phyloP scores from a whole-genome alignment of 2,113 vertebrate genomes.

The Grus americana region DNA sequence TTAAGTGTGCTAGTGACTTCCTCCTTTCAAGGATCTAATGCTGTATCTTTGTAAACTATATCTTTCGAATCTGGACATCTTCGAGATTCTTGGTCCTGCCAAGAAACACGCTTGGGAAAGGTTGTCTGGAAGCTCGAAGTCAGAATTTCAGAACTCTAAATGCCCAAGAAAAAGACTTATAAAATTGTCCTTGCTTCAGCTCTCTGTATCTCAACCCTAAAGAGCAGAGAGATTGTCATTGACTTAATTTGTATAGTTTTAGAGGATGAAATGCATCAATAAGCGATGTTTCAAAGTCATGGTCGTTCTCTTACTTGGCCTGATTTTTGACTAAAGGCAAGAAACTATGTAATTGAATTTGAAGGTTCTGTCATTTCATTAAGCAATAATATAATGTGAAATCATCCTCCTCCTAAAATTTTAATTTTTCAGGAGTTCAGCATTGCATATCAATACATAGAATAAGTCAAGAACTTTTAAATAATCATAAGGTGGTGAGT shows the following conservation, averaged over 20 bases:
- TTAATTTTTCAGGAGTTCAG: neutral
- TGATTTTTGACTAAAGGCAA: constrained; percentile 9
- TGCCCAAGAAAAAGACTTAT: neutral
- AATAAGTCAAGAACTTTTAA: neutral
- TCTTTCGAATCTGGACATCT: neutral
- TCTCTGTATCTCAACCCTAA: neutral
- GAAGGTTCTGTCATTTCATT: constrained; percentile 6
- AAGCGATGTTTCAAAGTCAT: neutral
- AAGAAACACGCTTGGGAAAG: rapidly evolving
- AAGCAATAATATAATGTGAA: neutral
- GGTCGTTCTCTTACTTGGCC: neutral
- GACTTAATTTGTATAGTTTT: neutral
- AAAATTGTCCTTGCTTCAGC: neutral
- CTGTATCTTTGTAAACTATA: neutral
- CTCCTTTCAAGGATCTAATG: neutral
- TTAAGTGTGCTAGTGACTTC: neutral
- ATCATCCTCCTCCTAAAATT: neutral
- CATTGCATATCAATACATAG: neutral
- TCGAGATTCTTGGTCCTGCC: neutral
- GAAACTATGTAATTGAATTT: neutral
- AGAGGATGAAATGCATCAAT: neutral
- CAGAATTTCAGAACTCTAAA: neutral
- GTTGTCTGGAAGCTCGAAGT: neutral
- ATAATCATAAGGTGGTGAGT: neutral
- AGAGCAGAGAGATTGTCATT: neutral